Base-by-base conservation (phyloP, 2,888 invertebrate genomes). In the Sphaerophoria rueppellii region DNA sequence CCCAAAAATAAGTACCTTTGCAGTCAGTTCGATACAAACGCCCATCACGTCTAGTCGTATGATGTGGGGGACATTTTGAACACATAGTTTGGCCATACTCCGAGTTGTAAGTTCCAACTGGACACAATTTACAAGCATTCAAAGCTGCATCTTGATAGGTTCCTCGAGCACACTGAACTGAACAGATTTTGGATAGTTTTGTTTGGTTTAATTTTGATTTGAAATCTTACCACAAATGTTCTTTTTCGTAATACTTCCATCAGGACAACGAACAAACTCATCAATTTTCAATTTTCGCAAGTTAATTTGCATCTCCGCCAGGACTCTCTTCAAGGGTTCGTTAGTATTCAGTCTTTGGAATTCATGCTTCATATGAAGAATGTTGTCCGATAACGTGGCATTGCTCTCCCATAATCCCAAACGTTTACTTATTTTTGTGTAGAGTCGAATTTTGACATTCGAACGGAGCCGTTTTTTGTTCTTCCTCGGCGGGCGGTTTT, bases 161-260 rank as follows among this genome's bases (percentile, higher is more conserved):
- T 12, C 95, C 95, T 82, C 92, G 90, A 3, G 95, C 94, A 89
- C 95, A 95, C 89, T 93, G 93, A 6, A 95, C 95, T 94, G 4
- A 6, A 52, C 50, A 24, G 89, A 89, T n/a, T n/a, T n/a, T n/a
- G n/a, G n/a, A 60, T 4, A 9, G 16, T 4, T 55, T 24, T 24
- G 24, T 24, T 24, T 24, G 24, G n/a, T n/a, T 16, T 54, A 54
- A 40, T 9, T 32, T 4, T 11, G 24, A 24, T 32, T 1, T 11
- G 4, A 14, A 34, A 14, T 89, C 91, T 90, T 91, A 95, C 95
- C 93, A 89, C 95, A 95, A 87, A 92, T 90, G 55, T 92, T 91
- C 87, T 93, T 93, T 75, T 92, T 92, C 12, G 92, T 89, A 3
- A 94, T 90, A 86, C 93, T 93, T 16, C 95, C 95, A 16, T 88